Evolutionary conservation across 2,888 invertebrate species (phyloP).

Genomic region (Amphipyra berbera): DNA sequence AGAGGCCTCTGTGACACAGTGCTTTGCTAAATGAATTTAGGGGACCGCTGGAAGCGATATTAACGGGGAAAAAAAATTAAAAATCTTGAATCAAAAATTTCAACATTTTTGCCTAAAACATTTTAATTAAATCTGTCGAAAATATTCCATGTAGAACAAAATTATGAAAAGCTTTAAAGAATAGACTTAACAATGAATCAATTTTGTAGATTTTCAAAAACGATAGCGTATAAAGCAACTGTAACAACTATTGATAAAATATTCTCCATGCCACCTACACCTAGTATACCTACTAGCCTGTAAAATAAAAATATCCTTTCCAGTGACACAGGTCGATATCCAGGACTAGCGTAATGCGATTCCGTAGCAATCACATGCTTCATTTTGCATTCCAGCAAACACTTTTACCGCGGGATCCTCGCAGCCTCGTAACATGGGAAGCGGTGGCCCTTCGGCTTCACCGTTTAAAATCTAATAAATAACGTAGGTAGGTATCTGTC

Average conservation of each 20-base stretch:
- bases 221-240: neutral
- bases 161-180: slow-evolving; percentile 7
- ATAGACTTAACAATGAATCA: neutral
- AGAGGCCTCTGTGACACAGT: slow-evolving; percentile 75
- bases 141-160: slow-evolving; percentile 24
- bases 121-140: slow-evolving; percentile 43
- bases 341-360: slow-evolving; percentile 78
- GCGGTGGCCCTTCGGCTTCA: slow-evolving; percentile 54
- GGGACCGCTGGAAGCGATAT: slow-evolving; percentile 66
- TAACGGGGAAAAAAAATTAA: slow-evolving; percentile 48
- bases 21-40: slow-evolving; percentile 62
- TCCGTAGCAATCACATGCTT: slow-evolving; percentile 86
- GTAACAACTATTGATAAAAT: neutral
- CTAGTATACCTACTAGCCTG: neutral
- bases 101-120: slow-evolving; percentile 29
- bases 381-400: slow-evolving; percentile 86
- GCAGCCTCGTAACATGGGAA: slow-evolving; percentile 65
- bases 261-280: neutral
- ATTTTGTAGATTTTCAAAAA: neutral
- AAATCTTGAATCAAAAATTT: slow-evolving; percentile 43
- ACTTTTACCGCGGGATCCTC: slow-evolving; percentile 71
- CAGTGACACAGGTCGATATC: slow-evolving; percentile 61
- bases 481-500: slow-evolving; percentile 18
- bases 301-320: slow-evolving; percentile 61
- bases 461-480: slow-evolving; percentile 54